Percentiles rank a stretch among this genome's conserved stretches.
Conservation (phyloP, 2,888 invertebrate genomes). For the Callyntrura sp. region DNA sequence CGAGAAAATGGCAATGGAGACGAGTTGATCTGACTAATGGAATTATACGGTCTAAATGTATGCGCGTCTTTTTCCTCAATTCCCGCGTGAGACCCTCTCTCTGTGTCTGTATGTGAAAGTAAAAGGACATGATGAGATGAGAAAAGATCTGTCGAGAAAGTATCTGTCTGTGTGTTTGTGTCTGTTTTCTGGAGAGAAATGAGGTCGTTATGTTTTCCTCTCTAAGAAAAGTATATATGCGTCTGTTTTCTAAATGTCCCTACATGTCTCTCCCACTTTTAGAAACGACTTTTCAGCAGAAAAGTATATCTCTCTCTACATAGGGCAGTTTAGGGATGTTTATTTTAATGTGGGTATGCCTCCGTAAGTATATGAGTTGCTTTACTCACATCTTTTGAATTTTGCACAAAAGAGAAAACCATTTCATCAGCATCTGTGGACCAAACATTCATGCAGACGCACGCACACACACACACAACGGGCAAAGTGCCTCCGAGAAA, state of each 20-base stretch:
- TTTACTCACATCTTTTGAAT: background rate
- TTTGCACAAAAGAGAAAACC: constrained; percentile 10
- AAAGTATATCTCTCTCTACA: background rate
- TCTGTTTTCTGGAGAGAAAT: background rate
- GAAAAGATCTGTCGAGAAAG: constrained; percentile 7
- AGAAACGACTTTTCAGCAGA: too few relatives aligned
- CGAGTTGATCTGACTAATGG: constrained; percentile 76
- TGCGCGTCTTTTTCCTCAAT: constrained; percentile 19
- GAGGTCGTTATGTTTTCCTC: constrained; percentile 6
- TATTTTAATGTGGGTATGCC: background rate
- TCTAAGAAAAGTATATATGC: background rate
- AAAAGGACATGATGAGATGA: constrained; percentile 37
- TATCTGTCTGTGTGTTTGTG: too few relatives aligned
- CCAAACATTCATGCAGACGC: too few relatives aligned
- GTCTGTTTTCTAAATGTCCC: constrained; percentile 7
- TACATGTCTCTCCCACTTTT: too few relatives aligned
- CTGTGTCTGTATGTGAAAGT: background rate
- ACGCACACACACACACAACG: background rate
- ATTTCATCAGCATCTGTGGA: background rate
- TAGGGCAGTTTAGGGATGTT: background rate
- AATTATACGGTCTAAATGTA: constrained; percentile 62
- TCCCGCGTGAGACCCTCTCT: background rate
- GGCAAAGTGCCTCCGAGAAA: background rate
- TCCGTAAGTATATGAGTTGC: background rate
- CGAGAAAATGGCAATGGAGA: constrained; percentile 47